A percentile compares a stretch with the other conserved stretches of the same genome.
phyloP scores from a whole-genome alignment of 2,113 vertebrate genomes.

The Leuciscus idus region DNA sequence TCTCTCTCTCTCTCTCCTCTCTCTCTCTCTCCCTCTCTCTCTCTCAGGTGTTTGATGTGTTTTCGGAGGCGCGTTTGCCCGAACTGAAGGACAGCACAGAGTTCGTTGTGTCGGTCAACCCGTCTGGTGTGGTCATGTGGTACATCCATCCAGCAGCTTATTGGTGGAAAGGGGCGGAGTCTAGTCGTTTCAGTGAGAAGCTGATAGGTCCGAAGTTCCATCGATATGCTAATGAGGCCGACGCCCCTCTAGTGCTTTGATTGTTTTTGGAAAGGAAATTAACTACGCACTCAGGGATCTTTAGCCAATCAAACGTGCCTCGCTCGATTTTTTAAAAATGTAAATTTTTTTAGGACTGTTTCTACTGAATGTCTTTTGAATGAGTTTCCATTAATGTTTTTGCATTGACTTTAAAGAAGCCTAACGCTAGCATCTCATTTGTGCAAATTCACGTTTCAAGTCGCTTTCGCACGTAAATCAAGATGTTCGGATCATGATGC shows the following conservation, averaged over 20 bases:
- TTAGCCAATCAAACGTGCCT: background rate
- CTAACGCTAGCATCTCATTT: background rate
- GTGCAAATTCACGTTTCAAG: background rate
- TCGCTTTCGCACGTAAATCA: background rate
- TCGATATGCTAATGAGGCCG: background rate
- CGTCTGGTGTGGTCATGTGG: slow-evolving; percentile 94
- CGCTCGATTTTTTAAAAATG: background rate
- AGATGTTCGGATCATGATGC: background rate
- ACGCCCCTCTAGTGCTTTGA: slow-evolving; percentile 13
- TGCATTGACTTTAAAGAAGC: background rate
- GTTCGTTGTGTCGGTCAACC: slow-evolving; percentile 87
- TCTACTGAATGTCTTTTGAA: background rate
- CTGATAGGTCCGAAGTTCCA: background rate
- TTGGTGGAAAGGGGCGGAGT: slow-evolving; percentile 24
- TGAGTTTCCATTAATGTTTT: background rate
- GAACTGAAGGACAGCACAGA: slow-evolving; percentile 71
- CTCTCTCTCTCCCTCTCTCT: slow-evolving; percentile 10
- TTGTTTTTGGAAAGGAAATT: background rate
- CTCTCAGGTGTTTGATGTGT: slow-evolving; percentile 75
- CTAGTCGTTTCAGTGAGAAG: background rate
- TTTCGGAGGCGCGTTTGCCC: slow-evolving; percentile 71
- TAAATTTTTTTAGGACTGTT: background rate
- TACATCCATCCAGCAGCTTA: slow-evolving; percentile 75
- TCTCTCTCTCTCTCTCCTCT: too few relatives aligned
- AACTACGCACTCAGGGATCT: background rate